Conservation (phyloP, 1,140 invertebrate species). For the Pseudoatta argentina region DNA sequence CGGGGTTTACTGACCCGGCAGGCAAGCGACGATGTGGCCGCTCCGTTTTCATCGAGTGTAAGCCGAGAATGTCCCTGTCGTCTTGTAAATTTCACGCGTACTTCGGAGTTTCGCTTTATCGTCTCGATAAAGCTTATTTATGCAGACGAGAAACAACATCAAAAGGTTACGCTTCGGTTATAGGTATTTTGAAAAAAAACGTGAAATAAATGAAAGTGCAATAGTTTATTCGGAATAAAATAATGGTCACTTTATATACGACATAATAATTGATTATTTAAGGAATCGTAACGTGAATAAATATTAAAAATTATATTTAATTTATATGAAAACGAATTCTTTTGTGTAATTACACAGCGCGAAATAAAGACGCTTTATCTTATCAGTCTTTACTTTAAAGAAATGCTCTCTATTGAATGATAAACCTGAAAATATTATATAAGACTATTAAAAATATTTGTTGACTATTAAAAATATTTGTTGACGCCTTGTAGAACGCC, state of each 20-base stretch:
- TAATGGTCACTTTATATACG: not conserved
- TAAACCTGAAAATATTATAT: constrained; percentile 24
- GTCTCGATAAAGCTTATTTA: constrained; percentile 28
- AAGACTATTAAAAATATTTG: constrained; percentile 22
- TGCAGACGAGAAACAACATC: not conserved
- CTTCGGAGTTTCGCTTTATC: constrained; percentile 35
- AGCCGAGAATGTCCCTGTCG: constrained; percentile 6
- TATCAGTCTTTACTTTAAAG: not conserved
- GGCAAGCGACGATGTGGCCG: constrained; percentile 7
- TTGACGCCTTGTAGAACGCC: not conserved
- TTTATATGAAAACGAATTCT: not conserved
- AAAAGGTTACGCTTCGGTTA: not conserved
- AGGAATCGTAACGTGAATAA: not conserved
- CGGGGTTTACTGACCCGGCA: constrained; percentile 65
- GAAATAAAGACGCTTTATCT: not conserved
- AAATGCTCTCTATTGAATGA: not conserved
- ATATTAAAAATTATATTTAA: not conserved
- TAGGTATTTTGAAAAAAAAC: not conserved
- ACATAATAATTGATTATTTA: not conserved
- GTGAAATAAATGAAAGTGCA: not conserved
- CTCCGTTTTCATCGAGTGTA: constrained; percentile 58
- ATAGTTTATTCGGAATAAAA: not conserved
- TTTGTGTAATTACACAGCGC: not conserved
- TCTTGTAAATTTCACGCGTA: constrained; percentile 39
- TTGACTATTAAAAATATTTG: constrained; percentile 15